These are phyloP conservation scores for Tolmerus cingulatus DNA, from an alignment of 2,888 invertebrate species.

Conservation along the genomic window DNA sequence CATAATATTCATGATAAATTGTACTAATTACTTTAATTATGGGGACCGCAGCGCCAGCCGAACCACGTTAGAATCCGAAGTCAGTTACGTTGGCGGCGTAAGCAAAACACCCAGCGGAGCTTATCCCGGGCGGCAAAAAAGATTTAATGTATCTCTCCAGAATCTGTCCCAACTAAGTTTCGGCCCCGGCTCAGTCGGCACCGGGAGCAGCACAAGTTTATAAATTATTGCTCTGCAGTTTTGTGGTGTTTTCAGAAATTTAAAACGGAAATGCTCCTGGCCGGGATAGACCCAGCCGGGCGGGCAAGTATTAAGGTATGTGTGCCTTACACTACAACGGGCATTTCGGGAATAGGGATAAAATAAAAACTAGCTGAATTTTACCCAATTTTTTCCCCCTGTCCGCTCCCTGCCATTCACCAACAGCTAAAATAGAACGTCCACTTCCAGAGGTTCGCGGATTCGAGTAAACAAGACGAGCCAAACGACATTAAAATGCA, in stretches of 20 bases:
- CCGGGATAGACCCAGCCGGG: neutral
- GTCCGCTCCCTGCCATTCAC: constrained; percentile 12
- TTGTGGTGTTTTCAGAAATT: constrained; percentile 46
- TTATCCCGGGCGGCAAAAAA: constrained; percentile 29
- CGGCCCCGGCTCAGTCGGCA: neutral
- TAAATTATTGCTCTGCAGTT: constrained; percentile 47
- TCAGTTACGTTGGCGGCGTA: constrained; percentile 8
- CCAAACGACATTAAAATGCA: constrained; percentile 42
- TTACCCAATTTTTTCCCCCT: constrained; percentile 16
- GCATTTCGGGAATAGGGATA: constrained; percentile 16
- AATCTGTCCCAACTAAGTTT: constrained; percentile 12
- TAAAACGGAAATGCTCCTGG: constrained; percentile 45
- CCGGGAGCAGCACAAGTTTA: constrained; percentile 37
- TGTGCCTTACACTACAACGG: neutral
- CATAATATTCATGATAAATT: constrained; percentile 11
- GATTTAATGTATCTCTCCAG: constrained; percentile 29
- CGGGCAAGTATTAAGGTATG: neutral
- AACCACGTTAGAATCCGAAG: neutral
- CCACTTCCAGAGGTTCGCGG: constrained; percentile 12
- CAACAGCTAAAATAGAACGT: constrained; percentile 14
- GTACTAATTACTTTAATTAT: constrained; percentile 32
- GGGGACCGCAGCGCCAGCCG: neutral
- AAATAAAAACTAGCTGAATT: constrained; percentile 9
- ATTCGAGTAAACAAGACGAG: constrained; percentile 34
- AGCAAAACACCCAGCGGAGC: constrained; percentile 30